A percentile compares a stretch with the other conserved stretches of the same genome.
These are phyloP conservation scores for Cheilosia soror DNA, from an alignment of 2,888 invertebrate genomes.

Conservation along the genomic window DNA sequence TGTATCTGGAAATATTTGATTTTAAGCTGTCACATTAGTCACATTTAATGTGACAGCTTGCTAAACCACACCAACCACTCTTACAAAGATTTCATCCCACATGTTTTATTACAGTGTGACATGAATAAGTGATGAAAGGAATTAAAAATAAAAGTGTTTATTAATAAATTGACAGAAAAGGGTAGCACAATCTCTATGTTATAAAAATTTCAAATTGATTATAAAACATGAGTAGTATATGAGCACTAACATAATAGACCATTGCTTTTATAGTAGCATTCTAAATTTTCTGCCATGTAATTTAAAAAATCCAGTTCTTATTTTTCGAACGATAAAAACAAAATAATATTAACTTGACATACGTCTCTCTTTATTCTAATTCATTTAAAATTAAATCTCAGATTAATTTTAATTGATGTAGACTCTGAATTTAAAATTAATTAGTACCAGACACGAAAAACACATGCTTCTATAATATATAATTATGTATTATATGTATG, in stretches of 20 bases:
- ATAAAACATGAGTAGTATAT: too few relatives aligned
- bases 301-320: too few relatives aligned
- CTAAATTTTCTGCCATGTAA: too few relatives aligned
- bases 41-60: neutral
- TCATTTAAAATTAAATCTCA: neutral
- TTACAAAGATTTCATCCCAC: neutral
- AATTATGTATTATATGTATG: too few relatives aligned
- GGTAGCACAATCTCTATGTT: neutral
- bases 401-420: neutral
- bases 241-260: too few relatives aligned
- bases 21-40: conserved; percentile 1
- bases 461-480: neutral
- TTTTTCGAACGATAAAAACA: too few relatives aligned
- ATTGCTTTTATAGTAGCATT: too few relatives aligned
- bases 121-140: neutral
- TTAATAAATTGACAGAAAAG: neutral
- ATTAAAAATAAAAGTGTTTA: neutral
- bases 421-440: neutral
- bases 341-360: too few relatives aligned
- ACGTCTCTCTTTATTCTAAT: neutral
- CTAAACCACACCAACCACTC: neutral
- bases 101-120: neutral
- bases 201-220: neutral
- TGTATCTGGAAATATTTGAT: neutral
- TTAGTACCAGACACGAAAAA: neutral